Evolutionary conservation across 2,888 invertebrate genomes (phyloP), one percentile per base, ranked within the genome.

Genomic region (Drosophila siamana): DNA sequence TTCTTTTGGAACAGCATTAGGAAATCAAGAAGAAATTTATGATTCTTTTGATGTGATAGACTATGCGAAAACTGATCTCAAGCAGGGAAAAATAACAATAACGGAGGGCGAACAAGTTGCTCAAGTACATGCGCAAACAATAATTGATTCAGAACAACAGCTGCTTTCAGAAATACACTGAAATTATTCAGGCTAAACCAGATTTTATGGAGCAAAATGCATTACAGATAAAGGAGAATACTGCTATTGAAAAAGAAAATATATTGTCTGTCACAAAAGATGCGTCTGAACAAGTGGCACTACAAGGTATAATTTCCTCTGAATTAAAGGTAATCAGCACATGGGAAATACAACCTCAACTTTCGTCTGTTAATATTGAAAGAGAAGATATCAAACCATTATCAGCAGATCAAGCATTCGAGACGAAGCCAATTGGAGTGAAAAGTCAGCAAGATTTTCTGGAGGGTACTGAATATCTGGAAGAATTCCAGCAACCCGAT

Each of bases 171-270:
- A 54, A 7, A 19, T 24, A 0, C 79, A 78, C 2, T 13, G n/a
- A 74, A 9, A 40, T 26, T 0, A 63, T 61, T 1, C 67, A 47
- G 63, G 86, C 84, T 4, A 78, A 74, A 6, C 2, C 80, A 0
- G 62, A 80, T 9, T 87, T 84, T 38, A 73, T 86, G 8, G 72
- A 95, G 1, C 94, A 95, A 78, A 93, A 94, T 76, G 93, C 95
- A 59, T 74, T 96, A 52, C 93, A 94, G 70, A 90, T 96, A 4
- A 93, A 92, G 54, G 94, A 96, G 91, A 94, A 94, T 0, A 94
- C 95, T 83, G 90, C 93, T 0, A 93, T 94, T 33, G 96, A 97
- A 91, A 94, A 93, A 71, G 96, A 96, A 92, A 93, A 93, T 24
- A 91, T 93, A 28, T 91, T 96, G 15, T 40, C 89, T 22, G 70